Evolutionary conservation across 2,797 vertebrate genomes (phyloP).

Genomic region (Morelia viridis): DNA sequence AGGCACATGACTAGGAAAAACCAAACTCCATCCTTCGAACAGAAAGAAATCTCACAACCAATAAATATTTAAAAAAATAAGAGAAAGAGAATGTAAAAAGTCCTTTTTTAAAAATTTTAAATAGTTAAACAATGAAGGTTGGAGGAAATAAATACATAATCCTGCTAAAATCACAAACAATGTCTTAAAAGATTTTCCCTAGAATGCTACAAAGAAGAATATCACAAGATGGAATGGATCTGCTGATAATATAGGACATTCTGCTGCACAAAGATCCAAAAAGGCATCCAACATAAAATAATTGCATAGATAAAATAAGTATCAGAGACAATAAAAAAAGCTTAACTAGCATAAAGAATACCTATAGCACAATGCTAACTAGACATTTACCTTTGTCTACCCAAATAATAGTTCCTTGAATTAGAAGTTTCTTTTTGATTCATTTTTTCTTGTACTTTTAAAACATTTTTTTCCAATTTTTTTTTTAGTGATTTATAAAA

Average conservation of each 20-base stretch:
- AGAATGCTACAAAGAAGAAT: neutral
- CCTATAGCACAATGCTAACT: neutral
- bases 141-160: neutral
- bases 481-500: neutral
- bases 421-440: neutral
- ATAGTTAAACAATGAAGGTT: neutral
- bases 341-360: neutral
- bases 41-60: neutral
- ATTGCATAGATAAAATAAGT: neutral
- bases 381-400: neutral
- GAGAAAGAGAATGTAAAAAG: neutral
- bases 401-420: neutral
- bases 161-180: neutral
- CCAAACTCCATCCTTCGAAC: neutral
- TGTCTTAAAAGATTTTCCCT: neutral
- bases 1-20: neutral
- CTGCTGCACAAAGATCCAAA: neutral
- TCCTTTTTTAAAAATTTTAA: neutral
- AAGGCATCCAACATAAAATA: neutral
- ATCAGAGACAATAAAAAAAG: neutral
- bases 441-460: neutral
- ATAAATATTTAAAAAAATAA: neutral
- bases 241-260: neutral
- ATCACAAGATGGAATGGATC: neutral
- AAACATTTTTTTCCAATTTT: neutral